Base-by-base conservation (phyloP, 2,113 vertebrate species). In the Typhlomys cinereus region DNA sequence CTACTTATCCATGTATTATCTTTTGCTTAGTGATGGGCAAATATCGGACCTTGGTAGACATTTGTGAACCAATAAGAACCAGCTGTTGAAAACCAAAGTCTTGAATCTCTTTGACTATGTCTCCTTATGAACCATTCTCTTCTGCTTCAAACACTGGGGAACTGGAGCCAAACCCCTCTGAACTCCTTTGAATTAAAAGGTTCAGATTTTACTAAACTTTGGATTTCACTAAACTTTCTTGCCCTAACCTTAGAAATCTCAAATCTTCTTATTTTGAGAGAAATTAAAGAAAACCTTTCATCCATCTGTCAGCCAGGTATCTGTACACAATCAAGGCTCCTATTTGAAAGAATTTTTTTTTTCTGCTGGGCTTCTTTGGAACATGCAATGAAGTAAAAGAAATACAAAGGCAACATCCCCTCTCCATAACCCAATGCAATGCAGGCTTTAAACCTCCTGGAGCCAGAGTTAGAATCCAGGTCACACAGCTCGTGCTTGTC, bases 211-310 rank as follows among this genome's bases (percentile, higher is more conserved):
- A 74, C 20, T 69, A 44, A 81, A 31, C 36, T 84, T 88, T n/a
- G 20, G 54, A 54, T 89, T 93, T 92, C 52, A 34, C n/a, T 29
- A 84, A 82, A 59, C 69, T 20, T 83, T 50, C 54, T 50, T 76
- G 41, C 13, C 21, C 27, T 4, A n/a, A 20, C 15, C 48, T 87
- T 75, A 64, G 4, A 74, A 44, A 92, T 71, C 20, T 89, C 14
- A 76, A 84, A 87, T 84, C 13, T 11, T 92, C 46, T 85, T 71
- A 89, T 79, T 79, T 59, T 64, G 23, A 86, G n/a, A 66, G 62
- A 91, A 85, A 93, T 89, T 87, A 92, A 83, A 48, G 57, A 73
- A 89, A 89, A 81, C 48, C 18, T 74, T 89, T 54, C 44, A 13
- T 81, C 11, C 73, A 70, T 52, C 20, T 93, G 15, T 52, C n/a